A percentile compares a stretch with the other conserved stretches of the same genome.
phyloP scores from a whole-genome alignment of 2,797 vertebrate genomes.

The Chlorospingus flavigularis region DNA sequence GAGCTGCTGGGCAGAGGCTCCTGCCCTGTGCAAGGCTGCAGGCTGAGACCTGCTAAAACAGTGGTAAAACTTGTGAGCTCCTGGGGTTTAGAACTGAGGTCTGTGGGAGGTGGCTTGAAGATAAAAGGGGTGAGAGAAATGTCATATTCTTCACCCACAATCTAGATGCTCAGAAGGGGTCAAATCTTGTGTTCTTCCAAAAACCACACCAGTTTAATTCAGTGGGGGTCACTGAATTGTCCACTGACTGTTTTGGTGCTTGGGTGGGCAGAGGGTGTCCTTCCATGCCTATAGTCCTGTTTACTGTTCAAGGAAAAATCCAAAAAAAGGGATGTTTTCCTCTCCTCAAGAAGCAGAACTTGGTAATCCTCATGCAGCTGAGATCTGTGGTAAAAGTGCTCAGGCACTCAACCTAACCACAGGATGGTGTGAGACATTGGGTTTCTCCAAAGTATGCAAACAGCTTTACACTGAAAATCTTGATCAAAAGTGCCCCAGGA shows the following conservation, averaged over 20 bases:
- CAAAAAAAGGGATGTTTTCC: background rate
- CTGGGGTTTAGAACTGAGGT: background rate
- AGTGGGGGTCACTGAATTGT: accelerated
- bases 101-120: background rate
- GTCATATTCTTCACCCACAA: accelerated
- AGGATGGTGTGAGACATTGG: background rate
- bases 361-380: background rate
- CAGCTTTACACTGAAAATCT: background rate
- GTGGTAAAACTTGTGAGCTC: background rate
- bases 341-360: background rate
- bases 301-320: background rate
- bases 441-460: background rate
- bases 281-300: background rate
- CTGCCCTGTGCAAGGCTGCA: background rate
- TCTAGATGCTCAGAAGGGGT: background rate
- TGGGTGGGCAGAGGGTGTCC: background rate
- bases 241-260: background rate
- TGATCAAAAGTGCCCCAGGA: background rate
- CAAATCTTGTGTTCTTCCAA: background rate
- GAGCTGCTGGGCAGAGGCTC: background rate
- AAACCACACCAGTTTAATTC: accelerated
- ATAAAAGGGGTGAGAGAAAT: background rate
- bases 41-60: background rate
- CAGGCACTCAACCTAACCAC: background rate
- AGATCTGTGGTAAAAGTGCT: background rate